Conservation (phyloP, 2,888 invertebrate genomes). For the Drosophila nr. perissopoda region DNA sequence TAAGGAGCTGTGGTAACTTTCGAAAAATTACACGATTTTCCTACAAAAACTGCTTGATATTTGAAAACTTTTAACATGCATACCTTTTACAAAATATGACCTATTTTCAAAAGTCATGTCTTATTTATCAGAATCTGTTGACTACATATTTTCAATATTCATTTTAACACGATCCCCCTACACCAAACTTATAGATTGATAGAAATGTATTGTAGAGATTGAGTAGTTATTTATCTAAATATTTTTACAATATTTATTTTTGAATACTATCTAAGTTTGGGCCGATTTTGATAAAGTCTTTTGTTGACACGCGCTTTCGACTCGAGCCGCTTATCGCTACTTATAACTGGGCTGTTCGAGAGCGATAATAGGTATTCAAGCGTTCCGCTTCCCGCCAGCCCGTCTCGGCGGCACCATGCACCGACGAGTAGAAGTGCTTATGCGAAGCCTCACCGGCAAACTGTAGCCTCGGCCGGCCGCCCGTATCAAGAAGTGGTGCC, state of each 20-base stretch:
- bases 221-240: not conserved
- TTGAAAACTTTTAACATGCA: too few species aligned
- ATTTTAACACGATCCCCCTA: not conserved
- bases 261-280: not conserved
- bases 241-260: not conserved
- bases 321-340: slow-evolving; percentile 23
- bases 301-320: slow-evolving; percentile 21
- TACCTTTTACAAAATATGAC: not conserved
- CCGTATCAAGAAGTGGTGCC: slow-evolving; percentile 85
- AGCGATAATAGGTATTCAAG: slow-evolving; percentile 84
- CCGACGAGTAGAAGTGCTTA: slow-evolving; percentile 88
- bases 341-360: slow-evolving; percentile 66
- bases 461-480: slow-evolving; percentile 86
- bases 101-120: not conserved
- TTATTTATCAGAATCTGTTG: too few species aligned
- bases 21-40: too few species aligned
- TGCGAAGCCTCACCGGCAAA: slow-evolving; percentile 90
- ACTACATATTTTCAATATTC: not conserved
- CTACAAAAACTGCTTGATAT: too few species aligned
- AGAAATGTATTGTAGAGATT: not conserved
- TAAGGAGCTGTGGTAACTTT: not conserved
- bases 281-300: not conserved
- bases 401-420: slow-evolving; percentile 91
- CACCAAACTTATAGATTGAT: not conserved
- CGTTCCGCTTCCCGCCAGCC: slow-evolving; percentile 90